Evolutionary conservation across 2,113 vertebrate species (phyloP), one percentile per base, ranked within the genome.

Genomic region (Rallus limicola): DNA sequence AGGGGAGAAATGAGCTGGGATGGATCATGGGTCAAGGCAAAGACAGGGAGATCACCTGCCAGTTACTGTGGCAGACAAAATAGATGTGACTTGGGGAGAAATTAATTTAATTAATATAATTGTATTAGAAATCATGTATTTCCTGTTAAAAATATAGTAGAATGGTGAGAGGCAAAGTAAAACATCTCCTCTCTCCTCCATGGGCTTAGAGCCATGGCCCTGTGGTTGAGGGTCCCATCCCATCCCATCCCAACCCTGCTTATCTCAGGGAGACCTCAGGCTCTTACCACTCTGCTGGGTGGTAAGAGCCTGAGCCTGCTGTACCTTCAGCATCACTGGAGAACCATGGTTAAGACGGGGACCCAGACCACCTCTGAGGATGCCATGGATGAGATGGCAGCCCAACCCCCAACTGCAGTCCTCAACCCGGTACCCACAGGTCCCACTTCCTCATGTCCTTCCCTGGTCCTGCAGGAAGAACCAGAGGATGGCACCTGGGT

Each of bases 21-120:
- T 23, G 29, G 11, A 23, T 40, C 4, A 0, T 48, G 58, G n/a
- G 50, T 13, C 1, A 2, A 38, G 56, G 6, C 33, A 36, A 46
- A 28, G 28, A 50, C 29, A 25, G 18, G 33, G 55, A 68, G 10
- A n/a, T 69, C 48, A 40, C 29, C 25, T 48, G 8, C 46, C 38
- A 11, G 8, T 28, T 33, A 26, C 53, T 53, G 16, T 14, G 2
- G 1, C 1, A 0, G n/a, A 20, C 34, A 70, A 56, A 63, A 23
- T 14, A 48, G 9, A 8, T 36, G 5, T 2, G 50, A 78, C 17
- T 42, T 38, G 11, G 29, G 40, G 31, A 40, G 79, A 91, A 91
- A 86, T 31, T 33, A 65, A 75, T 52, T 58, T 58, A 46, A 26
- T 40, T 52, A 71, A 52, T 67, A 71, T 8, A 15, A 20, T 82